These are phyloP conservation scores for Drosophila punjabiensis DNA, from an alignment of 1,140 invertebrate species.

Conservation along the genomic window DNA sequence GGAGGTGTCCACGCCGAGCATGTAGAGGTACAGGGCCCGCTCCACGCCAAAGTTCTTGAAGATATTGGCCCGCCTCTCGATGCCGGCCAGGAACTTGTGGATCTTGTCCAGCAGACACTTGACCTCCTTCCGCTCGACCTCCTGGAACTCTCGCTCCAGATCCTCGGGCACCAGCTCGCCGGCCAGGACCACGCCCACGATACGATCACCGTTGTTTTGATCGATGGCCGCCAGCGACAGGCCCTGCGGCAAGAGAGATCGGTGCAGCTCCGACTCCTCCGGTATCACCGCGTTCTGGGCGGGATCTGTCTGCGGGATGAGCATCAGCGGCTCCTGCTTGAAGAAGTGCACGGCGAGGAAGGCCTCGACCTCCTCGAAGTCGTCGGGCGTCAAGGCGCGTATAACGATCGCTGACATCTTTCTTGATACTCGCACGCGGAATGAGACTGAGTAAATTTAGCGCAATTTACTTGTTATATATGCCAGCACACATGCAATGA, in stretches of 20 bases:
- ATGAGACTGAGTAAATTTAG: slow-evolving; percentile 48
- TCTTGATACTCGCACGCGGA: slow-evolving; percentile 3
- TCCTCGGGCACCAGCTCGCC: slow-evolving; percentile 40
- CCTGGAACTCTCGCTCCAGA: slow-evolving; percentile 48
- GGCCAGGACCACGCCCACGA: slow-evolving; percentile 54
- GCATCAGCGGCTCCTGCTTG: slow-evolving; percentile 58
- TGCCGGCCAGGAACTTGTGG: slow-evolving; percentile 44
- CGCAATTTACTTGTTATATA: slow-evolving; percentile 44
- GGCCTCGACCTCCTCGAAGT: slow-evolving; percentile 33
- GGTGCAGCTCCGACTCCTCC: slow-evolving; percentile 30
- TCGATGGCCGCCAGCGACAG: slow-evolving; percentile 61
- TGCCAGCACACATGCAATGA: slow-evolving; percentile 16
- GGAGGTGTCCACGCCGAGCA: slow-evolving; percentile 45
- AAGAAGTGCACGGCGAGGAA: slow-evolving; percentile 60
- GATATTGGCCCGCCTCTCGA: slow-evolving; percentile 52
- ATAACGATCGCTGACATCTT: slow-evolving; percentile 43
- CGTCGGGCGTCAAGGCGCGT: slow-evolving; percentile 30
- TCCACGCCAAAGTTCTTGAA: slow-evolving; percentile 47
- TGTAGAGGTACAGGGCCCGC: slow-evolving; percentile 55
- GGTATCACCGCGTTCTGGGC: slow-evolving; percentile 5
- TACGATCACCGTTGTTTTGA: slow-evolving; percentile 14
- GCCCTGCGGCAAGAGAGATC: slow-evolving; percentile 36
- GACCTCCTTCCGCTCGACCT: slow-evolving; percentile 21
- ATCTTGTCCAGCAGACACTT: slow-evolving; percentile 49
- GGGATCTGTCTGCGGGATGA: slow-evolving; percentile 46